Evolutionary conservation across 2,888 invertebrate species (phyloP), one percentile per base, ranked within the genome.

Genomic region (Zonitis immaculata): DNA sequence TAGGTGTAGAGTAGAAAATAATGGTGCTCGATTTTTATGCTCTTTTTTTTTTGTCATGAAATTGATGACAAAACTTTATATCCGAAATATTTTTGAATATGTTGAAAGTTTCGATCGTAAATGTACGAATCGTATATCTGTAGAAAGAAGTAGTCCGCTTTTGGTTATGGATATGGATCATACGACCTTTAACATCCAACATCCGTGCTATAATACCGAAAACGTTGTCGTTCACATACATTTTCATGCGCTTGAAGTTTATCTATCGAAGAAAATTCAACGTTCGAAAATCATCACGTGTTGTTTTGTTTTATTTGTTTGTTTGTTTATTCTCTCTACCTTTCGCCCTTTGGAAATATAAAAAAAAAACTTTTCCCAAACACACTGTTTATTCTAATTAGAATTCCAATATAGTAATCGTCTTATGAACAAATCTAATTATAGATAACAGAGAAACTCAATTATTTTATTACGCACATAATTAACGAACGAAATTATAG

Each of bases 231-330:
- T 18, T 51, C 32, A 18, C 44, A 44, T 45, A 44, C 35, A 51
- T 51, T 51, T 51, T 51, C 45, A 44, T 39, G 45, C 39, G 45
- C 26, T 50, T 26, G 14, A 39, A 45, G 39, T 50, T 50, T 50
- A 50, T 45, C 45, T 25, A 18, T 30, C 22, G 42, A 5, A 20
- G 28, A 42, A 42, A 28, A 44, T 12, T 46, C 45, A 28, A 18
- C 8, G 35, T 35, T 35, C 8, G 7, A 35, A 35, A 8, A 8
- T 32, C 32, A 16, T 32, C 14, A 14, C 32, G 12, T 6, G 42
- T 35, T 43, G 30, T 42, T 11, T 28, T 27, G 30, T 42, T 11
- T 28, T 27, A 5, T 27, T 9, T 27, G 3, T 27, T 27, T n/a
- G n/a, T n/a, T n/a, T n/a, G n/a, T n/a, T n/a, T n/a, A n/a, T n/a